A percentile compares a stretch with the other conserved stretches of the same genome.
Conservation (phyloP, 2,888 invertebrate genomes). For the Zygogramma bicolorata region DNA sequence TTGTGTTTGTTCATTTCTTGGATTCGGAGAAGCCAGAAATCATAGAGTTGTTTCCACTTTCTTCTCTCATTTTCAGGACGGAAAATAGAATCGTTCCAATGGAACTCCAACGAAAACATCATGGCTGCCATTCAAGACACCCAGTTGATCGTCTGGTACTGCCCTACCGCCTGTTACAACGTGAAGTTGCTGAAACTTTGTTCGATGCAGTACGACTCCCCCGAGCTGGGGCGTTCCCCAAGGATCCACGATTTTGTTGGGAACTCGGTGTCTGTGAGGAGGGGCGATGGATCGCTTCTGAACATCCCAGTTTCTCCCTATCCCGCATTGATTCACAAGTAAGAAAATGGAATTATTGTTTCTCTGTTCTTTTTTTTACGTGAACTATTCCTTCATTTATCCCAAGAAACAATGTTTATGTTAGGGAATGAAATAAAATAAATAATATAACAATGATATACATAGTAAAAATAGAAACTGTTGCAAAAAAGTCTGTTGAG, state of each 20-base stretch:
- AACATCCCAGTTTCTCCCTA: constrained; percentile 81
- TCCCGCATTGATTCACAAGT: constrained; percentile 70
- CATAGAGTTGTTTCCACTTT: neutral
- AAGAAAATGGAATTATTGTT: constrained; percentile 34
- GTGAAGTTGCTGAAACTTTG: constrained; percentile 76
- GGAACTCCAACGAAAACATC: constrained; percentile 84
- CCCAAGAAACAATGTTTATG: no score
- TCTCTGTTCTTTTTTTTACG: no score
- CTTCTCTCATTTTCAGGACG: constrained; percentile 67
- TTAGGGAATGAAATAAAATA: no score
- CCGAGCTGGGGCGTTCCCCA: constrained; percentile 89
- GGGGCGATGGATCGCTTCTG: constrained; percentile 90
- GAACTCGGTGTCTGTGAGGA: constrained; percentile 85
- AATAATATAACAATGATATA: no score
- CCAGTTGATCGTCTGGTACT: constrained; percentile 85
- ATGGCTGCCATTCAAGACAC: constrained; percentile 84
- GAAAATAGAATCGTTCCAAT: constrained; percentile 71
- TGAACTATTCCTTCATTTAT: no score
- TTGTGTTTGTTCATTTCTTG: no score
- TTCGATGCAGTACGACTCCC: constrained; percentile 69
- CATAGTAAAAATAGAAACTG: no score
- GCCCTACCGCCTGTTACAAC: constrained; percentile 81
- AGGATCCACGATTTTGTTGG: constrained; percentile 85
- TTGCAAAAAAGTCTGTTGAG: no score
- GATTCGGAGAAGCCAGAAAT: no score